Evolutionary conservation across 2,797 vertebrate genomes (phyloP), one percentile per base, ranked within the genome.

Genomic region (Crenichthys baileyi): DNA sequence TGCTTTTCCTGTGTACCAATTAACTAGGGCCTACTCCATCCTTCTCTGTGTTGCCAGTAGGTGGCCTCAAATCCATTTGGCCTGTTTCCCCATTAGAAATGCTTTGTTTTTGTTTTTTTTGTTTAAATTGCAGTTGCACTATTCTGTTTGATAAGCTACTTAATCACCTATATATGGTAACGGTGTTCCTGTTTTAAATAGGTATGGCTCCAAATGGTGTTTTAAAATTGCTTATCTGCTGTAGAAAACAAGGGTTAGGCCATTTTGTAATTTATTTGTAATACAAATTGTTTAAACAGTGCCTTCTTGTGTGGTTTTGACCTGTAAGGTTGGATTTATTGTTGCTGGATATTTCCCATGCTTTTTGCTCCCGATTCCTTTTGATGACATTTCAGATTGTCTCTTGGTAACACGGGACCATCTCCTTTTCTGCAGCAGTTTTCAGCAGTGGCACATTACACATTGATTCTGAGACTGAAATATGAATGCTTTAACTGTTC

Each of bases 401-500:
- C 70, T 81, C 71, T 79, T 84, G 16, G 82, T 58, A 53, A 22
- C 67, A 53, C 72, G 22, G 81, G 73, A 44, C 39, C 16, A 60
- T 79, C 60, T 77, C 68, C 48, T 70, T 67, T 75, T 85, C 78
- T 85, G 71, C 60, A 58, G 12, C 22, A 70, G n/a, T 8, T 75
- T 72, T 65, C 50, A 26, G 48, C 68, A 77, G 55, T 77, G 68
- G 73, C 77, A 81, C 73, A 41, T 81, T 67, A 55, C 9, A 72
- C 53, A 76, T 67, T 67, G 55, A 58, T 56, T 4, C 75, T 41
- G 31, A 84, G 87, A 82, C 79, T 87, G 67, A 85, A 80, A 87
- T 87, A 76, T 87, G 76, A 51, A 67, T 60, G 41, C 83, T 72
- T 18, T 55, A 87, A 84, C 73, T 39, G 71, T 78, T 87, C 63